Evolutionary conservation across 2,888 invertebrate species (phyloP).

Genomic region (Fabriciana adippe): DNA sequence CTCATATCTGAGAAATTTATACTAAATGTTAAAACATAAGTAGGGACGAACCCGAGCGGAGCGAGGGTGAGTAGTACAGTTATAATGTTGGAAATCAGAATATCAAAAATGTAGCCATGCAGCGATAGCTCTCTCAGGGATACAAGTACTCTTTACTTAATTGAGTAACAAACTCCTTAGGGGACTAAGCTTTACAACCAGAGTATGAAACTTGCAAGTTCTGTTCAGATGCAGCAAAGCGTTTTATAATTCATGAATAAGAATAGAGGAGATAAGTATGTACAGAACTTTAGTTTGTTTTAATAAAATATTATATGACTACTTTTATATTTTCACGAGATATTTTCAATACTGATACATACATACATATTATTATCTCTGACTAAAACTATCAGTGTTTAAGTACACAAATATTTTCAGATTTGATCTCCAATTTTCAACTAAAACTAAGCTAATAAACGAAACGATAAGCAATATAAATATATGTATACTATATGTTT

Average conservation of each 20-base stretch:
- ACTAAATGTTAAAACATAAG: too few relatives aligned
- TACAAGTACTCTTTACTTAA: conserved; percentile 41
- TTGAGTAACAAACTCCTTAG: conserved; percentile 37
- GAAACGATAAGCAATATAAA: not conserved
- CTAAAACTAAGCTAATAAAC: not conserved
- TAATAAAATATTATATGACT: too few relatives aligned
- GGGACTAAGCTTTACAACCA: conserved; percentile 32
- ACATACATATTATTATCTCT: not conserved
- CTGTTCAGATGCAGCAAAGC: conserved; percentile 15
- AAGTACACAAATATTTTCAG: too few relatives aligned
- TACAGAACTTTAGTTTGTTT: not conserved
- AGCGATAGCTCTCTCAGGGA: conserved; percentile 39
- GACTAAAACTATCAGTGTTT: too few relatives aligned
- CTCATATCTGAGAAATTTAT: too few relatives aligned
- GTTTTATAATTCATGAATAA: conserved; percentile 25
- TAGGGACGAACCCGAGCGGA: too few relatives aligned
- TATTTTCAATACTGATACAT: not conserved
- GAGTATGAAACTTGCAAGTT: conserved; percentile 32
- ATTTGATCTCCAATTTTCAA: too few relatives aligned
- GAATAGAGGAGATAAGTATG: not conserved
- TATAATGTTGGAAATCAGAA: not conserved
- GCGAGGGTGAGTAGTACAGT: too few relatives aligned
- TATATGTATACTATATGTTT: too few relatives aligned
- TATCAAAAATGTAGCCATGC: conserved; percentile 32
- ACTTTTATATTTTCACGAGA: too few relatives aligned